A percentile compares a stretch with the other conserved stretches of the same genome.
These are phyloP conservation scores for Galagoides demidoff DNA, from an alignment of 2,797 vertebrate species.

Conservation along the genomic window DNA sequence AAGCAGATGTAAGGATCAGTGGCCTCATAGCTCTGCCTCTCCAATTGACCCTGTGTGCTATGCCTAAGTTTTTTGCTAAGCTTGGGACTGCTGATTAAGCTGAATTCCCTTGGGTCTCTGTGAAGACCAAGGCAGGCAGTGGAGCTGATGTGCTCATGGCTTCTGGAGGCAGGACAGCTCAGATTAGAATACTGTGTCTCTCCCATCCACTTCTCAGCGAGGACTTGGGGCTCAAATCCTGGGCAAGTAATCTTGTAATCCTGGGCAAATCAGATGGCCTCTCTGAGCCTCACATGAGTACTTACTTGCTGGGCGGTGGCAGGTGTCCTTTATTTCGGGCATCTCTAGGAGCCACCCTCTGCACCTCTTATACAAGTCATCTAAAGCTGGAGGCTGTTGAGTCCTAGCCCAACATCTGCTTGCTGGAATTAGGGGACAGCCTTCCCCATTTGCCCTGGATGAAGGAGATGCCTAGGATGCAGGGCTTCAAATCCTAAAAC, in stretches of 20 bases:
- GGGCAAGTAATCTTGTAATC: background rate
- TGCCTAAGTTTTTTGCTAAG: background rate
- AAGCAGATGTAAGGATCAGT: constrained; percentile 29
- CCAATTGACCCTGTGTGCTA: background rate
- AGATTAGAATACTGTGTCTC: background rate
- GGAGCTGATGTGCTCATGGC: background rate
- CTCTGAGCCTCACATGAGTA: background rate
- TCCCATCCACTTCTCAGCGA: background rate
- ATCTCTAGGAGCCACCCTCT: background rate
- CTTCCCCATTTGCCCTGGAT: background rate
- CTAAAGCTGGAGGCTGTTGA: background rate
- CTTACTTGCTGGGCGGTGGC: background rate
- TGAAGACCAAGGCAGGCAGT: background rate
- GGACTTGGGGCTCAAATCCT: background rate
- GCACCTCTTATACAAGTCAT: background rate
- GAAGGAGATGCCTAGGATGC: background rate
- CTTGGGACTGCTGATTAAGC: background rate
- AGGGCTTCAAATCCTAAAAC: background rate
- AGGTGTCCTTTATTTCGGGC: background rate
- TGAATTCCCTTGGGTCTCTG: constrained; percentile 1
- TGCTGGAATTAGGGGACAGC: background rate
- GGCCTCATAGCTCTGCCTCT: background rate
- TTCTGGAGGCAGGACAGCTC: background rate
- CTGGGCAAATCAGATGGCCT: background rate
- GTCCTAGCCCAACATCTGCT: background rate